Base-by-base conservation (phyloP, 92 coral and sea anemone genomes). In the Epizoanthus scotinus region DNA sequence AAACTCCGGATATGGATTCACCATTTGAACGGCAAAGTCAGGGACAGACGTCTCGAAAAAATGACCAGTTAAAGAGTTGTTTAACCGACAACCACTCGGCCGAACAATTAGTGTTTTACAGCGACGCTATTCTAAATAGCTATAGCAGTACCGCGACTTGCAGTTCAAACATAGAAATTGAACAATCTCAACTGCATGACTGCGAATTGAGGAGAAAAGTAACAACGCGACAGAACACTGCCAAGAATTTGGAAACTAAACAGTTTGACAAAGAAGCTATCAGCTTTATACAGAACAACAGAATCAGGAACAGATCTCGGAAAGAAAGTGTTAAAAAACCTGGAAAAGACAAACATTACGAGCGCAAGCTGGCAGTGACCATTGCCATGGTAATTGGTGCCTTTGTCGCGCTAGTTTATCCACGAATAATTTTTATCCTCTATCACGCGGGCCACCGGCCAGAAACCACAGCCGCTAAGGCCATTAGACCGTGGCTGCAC, bases 281-380 rank as follows among this genome's bases (percentile, higher is more conserved):
- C n/a, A 26, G 42, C 17, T 68, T 68, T 22, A 53, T 38, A 68
- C 54, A 38, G 73, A 19, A 56, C n/a, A 84, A 78, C 63, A 49
- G 53, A 58, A 59, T 77, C 31, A 0, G 55, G 27, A 10, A 36
- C 20, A 12, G 71, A 47, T 15, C 17, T 47, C 17, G 52, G 52
- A 47, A 47, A 9, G 2, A 47, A 47, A 47, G 14, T n/a, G 17
- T 2, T 42, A 10, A 20, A 68, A 40, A 9, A 6, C 7, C 27
- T 22, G 73, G 69, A 47, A 77, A 84, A 74, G 93, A 88, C 9
- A 71, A 52, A 10, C 71, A 85, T 38, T 44, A 40, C 27, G 88
- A 91, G n/a, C 84, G 74, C 69, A 89, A 86, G 85, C 80, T 88
- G 50, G 85, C 92, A 25, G 85, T 89, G 70, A 91, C 96, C 17